phyloP scores from a whole-genome alignment of 64 coral and sea anemone genomes.

The Montipora cactus region DNA sequence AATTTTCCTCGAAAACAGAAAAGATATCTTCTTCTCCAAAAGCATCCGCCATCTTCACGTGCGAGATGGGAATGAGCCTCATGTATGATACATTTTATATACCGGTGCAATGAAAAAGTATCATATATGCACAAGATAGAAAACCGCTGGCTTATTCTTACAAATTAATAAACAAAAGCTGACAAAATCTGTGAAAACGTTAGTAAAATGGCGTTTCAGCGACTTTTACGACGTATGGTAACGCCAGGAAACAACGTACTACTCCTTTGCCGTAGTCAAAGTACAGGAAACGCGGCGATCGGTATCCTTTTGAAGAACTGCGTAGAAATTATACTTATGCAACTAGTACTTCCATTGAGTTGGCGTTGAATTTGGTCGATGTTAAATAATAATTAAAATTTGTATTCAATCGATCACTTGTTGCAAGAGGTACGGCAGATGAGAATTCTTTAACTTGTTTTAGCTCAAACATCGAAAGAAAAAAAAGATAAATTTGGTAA shows the following conservation, averaged over 20 bases:
- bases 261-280: slow-evolving; percentile 29
- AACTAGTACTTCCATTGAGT: not conserved
- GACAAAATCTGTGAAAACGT: not conserved
- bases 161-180: no score
- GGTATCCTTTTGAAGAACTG: slow-evolving; percentile 33
- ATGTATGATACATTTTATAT: not conserved
- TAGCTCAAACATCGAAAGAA: slow-evolving; percentile 38
- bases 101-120: no score
- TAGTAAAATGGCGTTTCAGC: not conserved
- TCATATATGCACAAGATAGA: no score
- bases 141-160: no score
- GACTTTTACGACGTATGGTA: slow-evolving; percentile 8
- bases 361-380: not conserved
- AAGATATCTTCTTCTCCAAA: slow-evolving; percentile 89
- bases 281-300: slow-evolving; percentile 12
- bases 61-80: not conserved
- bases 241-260: slow-evolving; percentile 14
- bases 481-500: slow-evolving; percentile 67
- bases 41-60: slow-evolving; percentile 89
- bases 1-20: slow-evolving; percentile 91
- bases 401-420: not conserved
- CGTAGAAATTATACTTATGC: not conserved
- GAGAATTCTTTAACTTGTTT: slow-evolving; percentile 4
- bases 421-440: not conserved
- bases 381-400: no score